These are phyloP conservation scores for Macrophya annulata DNA, from an alignment of 2,888 invertebrate genomes.

Conservation along the genomic window DNA sequence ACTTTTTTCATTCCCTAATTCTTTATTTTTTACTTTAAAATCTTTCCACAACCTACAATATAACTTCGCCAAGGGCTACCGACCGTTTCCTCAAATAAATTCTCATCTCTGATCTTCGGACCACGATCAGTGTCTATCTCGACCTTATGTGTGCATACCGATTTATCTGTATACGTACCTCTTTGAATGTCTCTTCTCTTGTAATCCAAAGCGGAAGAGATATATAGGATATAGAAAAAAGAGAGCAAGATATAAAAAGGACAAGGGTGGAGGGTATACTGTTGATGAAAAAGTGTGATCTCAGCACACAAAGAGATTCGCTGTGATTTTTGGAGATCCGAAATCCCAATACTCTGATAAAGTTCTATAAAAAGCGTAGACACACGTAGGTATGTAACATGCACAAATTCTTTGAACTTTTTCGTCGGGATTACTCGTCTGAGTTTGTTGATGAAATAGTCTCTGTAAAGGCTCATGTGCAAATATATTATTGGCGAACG, in stretches of 20 bases:
- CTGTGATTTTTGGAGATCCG: constrained; percentile 15
- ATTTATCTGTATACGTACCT: not conserved
- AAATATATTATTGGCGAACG: not conserved
- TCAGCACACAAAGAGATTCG: constrained; percentile 28
- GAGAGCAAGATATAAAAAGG: not conserved
- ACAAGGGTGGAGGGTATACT: not conserved
- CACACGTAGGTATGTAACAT: not conserved
- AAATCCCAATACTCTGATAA: not conserved
- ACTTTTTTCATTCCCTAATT: not conserved
- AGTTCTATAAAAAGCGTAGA: not conserved
- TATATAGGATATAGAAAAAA: not conserved
- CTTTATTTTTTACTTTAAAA: not conserved
- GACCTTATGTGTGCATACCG: not conserved
- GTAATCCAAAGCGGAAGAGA: constrained; percentile 19
- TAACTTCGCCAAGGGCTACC: not conserved
- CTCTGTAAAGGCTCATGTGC: not conserved
- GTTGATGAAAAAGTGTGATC: constrained; percentile 37
- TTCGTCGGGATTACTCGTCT: not conserved
- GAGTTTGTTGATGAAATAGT: not conserved
- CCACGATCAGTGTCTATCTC: not conserved
- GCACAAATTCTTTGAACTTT: constrained; percentile 16
- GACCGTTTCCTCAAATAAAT: not conserved
- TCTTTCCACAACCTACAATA: not conserved
- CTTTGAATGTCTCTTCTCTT: constrained; percentile 14
- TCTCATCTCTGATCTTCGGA: not conserved